Conservation (phyloP, 1,140 invertebrate species). For the Ylistrum balloti region DNA sequence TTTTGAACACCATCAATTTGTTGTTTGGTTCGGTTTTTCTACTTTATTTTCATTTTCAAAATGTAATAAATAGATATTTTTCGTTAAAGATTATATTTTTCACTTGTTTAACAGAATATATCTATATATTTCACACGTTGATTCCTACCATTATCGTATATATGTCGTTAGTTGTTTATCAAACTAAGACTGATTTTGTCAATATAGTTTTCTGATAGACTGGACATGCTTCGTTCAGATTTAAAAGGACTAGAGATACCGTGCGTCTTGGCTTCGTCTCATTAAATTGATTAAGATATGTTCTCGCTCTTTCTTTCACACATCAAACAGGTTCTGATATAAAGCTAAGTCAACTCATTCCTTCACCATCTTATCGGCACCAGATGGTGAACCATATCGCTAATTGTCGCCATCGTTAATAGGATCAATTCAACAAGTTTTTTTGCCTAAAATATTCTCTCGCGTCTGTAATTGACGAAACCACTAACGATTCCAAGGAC, state of each 20-base stretch:
- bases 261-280: slow-evolving; percentile 13
- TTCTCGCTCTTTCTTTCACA: slow-evolving; percentile 18
- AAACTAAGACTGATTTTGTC: background rate
- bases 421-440: slow-evolving; percentile 39
- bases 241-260: slow-evolving; percentile 16
- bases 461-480: slow-evolving; percentile 9
- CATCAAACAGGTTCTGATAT: slow-evolving; percentile 33
- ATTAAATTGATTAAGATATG: slow-evolving; percentile 40
- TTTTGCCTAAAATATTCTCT: background rate
- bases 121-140: no score
- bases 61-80: no score
- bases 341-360: slow-evolving; percentile 4
- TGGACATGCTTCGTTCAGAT: slow-evolving; percentile 32
- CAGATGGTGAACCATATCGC: slow-evolving; percentile 31
- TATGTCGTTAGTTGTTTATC: slow-evolving; percentile 14
- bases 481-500: slow-evolving; percentile 16
- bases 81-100: no score
- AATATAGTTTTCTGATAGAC: slow-evolving; percentile 28
- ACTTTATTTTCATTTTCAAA: no score
- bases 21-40: no score
- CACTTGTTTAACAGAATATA: no score
- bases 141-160: no score
- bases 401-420: slow-evolving; percentile 28
- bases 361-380: background rate
- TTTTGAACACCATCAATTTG: no score